These are phyloP conservation scores for Helarctos malayanus DNA, from an alignment of 2,797 vertebrate genomes.

Conservation along the genomic window DNA sequence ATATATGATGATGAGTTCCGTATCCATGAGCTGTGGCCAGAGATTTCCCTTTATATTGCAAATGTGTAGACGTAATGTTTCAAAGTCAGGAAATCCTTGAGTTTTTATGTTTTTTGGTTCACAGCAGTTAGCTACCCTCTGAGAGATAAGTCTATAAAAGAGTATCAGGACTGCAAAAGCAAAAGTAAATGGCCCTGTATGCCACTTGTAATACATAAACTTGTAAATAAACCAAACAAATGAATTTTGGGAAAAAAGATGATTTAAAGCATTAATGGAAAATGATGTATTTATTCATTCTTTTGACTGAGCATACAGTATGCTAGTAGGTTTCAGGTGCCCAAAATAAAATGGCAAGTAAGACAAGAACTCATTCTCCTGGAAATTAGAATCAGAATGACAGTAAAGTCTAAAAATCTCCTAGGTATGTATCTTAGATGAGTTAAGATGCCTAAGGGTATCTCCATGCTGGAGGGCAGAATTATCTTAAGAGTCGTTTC, in stretches of 20 bases:
- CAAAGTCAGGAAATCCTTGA: slow-evolving; percentile 55
- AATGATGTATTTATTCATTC: background rate
- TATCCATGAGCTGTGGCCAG: slow-evolving; percentile 17
- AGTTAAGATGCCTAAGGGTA: background rate
- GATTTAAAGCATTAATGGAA: background rate
- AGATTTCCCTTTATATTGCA: slow-evolving; percentile 47
- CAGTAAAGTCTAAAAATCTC: background rate
- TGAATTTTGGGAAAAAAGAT: background rate
- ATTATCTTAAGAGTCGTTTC: background rate
- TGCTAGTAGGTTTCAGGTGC: background rate
- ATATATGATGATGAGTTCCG: slow-evolving; percentile 31
- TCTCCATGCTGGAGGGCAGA: background rate
- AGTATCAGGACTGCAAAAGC: background rate
- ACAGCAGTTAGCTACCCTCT: background rate
- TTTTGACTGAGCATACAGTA: background rate
- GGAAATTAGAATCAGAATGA: background rate
- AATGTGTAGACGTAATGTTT: background rate
- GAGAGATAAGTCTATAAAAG: background rate
- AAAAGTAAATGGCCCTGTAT: background rate
- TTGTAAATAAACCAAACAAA: slow-evolving; percentile 40
- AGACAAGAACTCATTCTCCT: background rate
- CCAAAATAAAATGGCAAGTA: background rate
- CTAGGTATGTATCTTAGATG: background rate
- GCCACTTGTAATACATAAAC: background rate
- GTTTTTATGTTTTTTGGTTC: slow-evolving; percentile 40